Conservation (phyloP, 2,797 vertebrate genomes). For the Crocodylus rhombifer region DNA sequence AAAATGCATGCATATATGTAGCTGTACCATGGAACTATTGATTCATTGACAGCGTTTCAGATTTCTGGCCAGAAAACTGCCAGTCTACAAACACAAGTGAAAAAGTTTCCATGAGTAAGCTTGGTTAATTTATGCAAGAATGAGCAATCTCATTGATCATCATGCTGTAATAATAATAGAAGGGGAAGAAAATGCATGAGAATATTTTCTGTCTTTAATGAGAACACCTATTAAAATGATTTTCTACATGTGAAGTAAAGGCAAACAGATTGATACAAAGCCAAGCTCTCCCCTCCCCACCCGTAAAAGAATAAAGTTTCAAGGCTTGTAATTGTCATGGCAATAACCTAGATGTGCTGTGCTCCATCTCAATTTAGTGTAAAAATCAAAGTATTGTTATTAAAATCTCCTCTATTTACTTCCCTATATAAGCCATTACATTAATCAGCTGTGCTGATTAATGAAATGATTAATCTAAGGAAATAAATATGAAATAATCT, state of each 20-base stretch:
- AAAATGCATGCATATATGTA: not conserved
- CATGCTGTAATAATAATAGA: not conserved
- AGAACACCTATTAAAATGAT: not conserved
- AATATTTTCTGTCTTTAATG: not conserved
- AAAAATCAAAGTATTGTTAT: not conserved
- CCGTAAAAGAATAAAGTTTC: not conserved
- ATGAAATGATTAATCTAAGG: constrained; percentile 38
- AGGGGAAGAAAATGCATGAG: not conserved
- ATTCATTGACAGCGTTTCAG: not conserved
- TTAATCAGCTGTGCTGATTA: constrained; percentile 35
- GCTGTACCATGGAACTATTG: not conserved
- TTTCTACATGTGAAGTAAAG: not conserved
- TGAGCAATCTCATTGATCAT: not conserved
- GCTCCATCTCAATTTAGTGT: not conserved
- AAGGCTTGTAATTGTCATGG: not conserved
- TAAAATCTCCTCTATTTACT: not conserved
- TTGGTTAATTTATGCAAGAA: not conserved
- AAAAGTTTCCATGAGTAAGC: not conserved
- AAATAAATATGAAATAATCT: constrained; percentile 34
- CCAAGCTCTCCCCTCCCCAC: not conserved
- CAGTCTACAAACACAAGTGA: not conserved
- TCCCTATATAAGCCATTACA: constrained; percentile 22
- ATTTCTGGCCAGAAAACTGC: not conserved
- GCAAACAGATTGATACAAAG: not conserved
- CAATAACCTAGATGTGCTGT: not conserved